Base-by-base conservation (phyloP, 2,113 vertebrate species). In the Otis tarda region DNA sequence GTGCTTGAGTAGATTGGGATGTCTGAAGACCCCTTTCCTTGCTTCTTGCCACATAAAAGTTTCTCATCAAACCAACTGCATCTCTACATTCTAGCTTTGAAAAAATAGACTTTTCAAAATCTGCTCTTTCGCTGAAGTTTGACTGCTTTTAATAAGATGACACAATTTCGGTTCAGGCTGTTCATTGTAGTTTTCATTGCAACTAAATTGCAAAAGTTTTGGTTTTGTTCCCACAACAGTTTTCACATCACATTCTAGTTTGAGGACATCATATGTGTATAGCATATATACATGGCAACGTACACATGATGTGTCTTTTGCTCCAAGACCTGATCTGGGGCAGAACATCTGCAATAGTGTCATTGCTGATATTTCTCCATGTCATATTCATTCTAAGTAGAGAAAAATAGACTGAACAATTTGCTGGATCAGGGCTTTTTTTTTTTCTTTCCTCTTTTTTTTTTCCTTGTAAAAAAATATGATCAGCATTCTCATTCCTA, bases 201-300 rank as follows among this genome's bases (percentile, higher is more conserved):
- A 80, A 71, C 20, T 86, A 65, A 83, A 90, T 75, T 87, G 61
- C 82, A 87, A 37, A 79, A 75, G 13, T 88, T 93, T 87, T 76
- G 78, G 27, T 35, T 90, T 95, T 88, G 11, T 90, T 91, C 50
- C 80, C 83, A 74, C 27, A 61, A 61, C 80, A 84, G 53, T 75
- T 94, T 94, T 94, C 59, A 50, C 63, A 80, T 94, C 50, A 59
- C 55, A 59, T 95, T 93, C 59, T 83, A 67, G 22, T 83, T 67
- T 91, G 76, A 83, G 45, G 89, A 86, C 4, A 12, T 88, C 88
- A 50, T 79, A 10, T 77, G 33, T 70, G 28, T 73, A 61, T 68
- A 69, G 49, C 21, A 78, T 25, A 85, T 63, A 63, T 33, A 70
- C 53, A 82, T 39, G 89, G 56, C 50, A 79, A 55, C 76, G 65